A percentile compares a stretch with the other conserved stretches of the same genome.
These are phyloP conservation scores for Spialia ferax DNA, from an alignment of 2,888 invertebrate species.

Conservation along the genomic window DNA sequence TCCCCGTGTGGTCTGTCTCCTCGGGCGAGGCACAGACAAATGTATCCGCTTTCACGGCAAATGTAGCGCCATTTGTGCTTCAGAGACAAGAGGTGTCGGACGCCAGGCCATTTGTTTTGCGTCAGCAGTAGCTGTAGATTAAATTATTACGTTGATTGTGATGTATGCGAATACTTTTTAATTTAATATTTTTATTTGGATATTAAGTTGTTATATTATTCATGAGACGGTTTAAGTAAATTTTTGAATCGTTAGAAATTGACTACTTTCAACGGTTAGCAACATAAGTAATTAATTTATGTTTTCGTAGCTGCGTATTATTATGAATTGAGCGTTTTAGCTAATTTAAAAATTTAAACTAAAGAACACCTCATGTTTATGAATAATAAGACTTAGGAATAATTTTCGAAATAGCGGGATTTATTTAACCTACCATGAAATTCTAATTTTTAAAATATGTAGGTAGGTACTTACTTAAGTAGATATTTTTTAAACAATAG, in stretches of 20 bases:
- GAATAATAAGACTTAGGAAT: background rate
- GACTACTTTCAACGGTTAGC: background rate
- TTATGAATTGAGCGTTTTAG: background rate
- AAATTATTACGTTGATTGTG: conserved; percentile 36
- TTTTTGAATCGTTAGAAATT: background rate
- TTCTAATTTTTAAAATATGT: no score
- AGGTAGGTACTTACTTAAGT: no score
- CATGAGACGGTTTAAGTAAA: conserved; percentile 1
- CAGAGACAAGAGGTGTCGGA: conserved; percentile 39
- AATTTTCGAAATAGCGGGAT: background rate
- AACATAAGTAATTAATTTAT: background rate
- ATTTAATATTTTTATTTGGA: conserved; percentile 1
- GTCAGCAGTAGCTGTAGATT: conserved; percentile 29
- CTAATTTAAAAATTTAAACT: no score
- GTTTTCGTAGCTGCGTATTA: background rate
- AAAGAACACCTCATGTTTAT: background rate
- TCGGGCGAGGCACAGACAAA: conserved; percentile 41
- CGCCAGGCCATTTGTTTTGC: conserved; percentile 39
- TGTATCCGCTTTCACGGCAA: conserved; percentile 45
- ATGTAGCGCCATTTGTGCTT: conserved; percentile 34
- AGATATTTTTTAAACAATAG: no score
- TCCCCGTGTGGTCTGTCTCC: conserved; percentile 45
- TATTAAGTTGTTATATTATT: conserved; percentile 23
- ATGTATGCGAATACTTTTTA: conserved; percentile 19
- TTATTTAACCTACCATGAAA: no score